These are phyloP conservation scores for Odontomyia ornata DNA, from an alignment of 2,888 invertebrate species.

Conservation along the genomic window DNA sequence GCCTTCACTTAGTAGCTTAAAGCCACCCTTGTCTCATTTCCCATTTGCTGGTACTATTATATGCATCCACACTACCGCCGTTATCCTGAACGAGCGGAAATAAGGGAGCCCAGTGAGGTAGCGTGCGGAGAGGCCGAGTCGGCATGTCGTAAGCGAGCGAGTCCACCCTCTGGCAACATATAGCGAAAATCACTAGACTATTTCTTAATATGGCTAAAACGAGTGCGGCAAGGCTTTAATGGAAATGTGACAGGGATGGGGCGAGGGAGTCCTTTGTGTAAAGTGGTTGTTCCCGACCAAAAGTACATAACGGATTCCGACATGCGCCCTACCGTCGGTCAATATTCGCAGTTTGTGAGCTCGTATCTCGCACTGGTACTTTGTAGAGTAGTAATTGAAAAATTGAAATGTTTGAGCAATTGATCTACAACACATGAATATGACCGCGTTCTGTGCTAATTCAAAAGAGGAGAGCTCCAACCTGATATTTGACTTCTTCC, in stretches of 20 bases:
- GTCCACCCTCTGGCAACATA: conserved; percentile 28
- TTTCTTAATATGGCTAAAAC: conserved; percentile 30
- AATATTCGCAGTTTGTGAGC: conserved; percentile 54
- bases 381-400: conserved; percentile 53
- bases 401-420: conserved; percentile 56
- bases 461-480: conserved; percentile 20
- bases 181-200: conserved; percentile 43
- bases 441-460: conserved; percentile 36
- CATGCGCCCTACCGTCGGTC: conserved; percentile 55
- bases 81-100: conserved; percentile 8
- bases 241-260: background rate
- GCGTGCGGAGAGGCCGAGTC: background rate
- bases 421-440: conserved; percentile 51
- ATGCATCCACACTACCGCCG: background rate
- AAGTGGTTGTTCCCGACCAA: conserved; percentile 41
- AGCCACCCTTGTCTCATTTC: conserved; percentile 38
- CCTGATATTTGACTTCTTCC: background rate
- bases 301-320: conserved; percentile 52
- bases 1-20: conserved; percentile 29
- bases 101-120: background rate
- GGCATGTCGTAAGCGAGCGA: background rate
- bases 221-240: conserved; percentile 21
- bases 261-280: conserved; percentile 19
- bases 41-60: conserved; percentile 23
- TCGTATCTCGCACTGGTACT: conserved; percentile 44